These are phyloP conservation scores for Lycaon pictus DNA, from an alignment of 2,113 vertebrate genomes.

Conservation along the genomic window DNA sequence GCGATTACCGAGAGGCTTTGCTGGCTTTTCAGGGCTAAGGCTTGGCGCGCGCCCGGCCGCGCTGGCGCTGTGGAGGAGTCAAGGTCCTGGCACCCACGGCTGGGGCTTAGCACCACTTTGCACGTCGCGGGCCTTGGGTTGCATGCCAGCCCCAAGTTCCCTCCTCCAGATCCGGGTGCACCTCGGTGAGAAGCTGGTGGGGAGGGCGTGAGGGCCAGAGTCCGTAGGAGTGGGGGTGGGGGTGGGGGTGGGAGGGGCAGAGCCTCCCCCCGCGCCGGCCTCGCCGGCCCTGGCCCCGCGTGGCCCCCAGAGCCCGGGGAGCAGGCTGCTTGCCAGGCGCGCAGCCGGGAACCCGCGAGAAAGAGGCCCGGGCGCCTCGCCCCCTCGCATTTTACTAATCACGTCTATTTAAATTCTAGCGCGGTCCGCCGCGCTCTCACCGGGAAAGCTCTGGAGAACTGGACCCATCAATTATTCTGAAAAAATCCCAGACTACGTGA, in stretches of 20 bases:
- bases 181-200: background rate
- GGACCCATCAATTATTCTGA: slow-evolving; percentile 85
- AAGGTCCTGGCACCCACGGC: background rate
- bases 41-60: background rate
- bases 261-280: background rate
- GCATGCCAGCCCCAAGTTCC: background rate
- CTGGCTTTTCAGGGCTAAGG: background rate
- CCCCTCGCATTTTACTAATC: slow-evolving; percentile 84
- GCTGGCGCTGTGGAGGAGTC: background rate
- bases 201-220: background rate
- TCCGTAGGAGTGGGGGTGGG: background rate
- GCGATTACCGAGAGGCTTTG: background rate
- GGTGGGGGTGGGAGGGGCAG: background rate
- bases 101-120: background rate
- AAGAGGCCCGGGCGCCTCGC: background rate
- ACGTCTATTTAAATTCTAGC: slow-evolving; percentile 85
- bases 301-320: slow-evolving; percentile 23
- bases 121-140: background rate
- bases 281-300: background rate
- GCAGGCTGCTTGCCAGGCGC: slow-evolving; percentile 42
- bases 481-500: slow-evolving; percentile 78
- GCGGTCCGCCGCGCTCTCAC: slow-evolving; percentile 80
- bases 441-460: slow-evolving; percentile 83
- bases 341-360: slow-evolving; percentile 64
- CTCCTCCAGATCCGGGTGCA: background rate